Percentiles rank a stretch among this genome's conserved stretches.
These are phyloP conservation scores for Hemicentrotus pulcherrimus DNA, from an alignment of 35 echinoderm and acorn worm species.

Conservation along the genomic window DNA sequence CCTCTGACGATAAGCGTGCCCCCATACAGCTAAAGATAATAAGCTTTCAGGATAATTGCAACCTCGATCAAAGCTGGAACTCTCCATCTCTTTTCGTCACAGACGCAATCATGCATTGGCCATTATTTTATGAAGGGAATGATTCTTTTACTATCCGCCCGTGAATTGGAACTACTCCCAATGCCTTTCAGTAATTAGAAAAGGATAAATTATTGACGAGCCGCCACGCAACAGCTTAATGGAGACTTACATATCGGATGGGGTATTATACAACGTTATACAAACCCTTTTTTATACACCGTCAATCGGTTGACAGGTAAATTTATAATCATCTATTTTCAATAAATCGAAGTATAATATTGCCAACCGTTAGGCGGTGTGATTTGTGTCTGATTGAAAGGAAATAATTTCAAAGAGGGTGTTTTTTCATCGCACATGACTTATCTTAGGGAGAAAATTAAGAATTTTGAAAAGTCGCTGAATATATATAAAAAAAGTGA, in stretches of 20 bases:
- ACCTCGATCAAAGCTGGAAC: background rate
- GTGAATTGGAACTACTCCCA: background rate
- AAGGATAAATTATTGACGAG: background rate
- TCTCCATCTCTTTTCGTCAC: background rate
- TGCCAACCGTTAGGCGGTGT: too few species aligned
- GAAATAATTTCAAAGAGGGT: too few species aligned
- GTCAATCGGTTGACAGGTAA: too few species aligned
- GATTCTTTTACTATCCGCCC: background rate
- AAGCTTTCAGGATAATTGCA: conserved; percentile 10
- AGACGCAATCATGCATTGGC: background rate
- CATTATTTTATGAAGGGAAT: background rate
- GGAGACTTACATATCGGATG: background rate
- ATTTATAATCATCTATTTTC: too few species aligned
- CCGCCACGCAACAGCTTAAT: background rate
- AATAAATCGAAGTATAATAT: too few species aligned
- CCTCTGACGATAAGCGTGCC: background rate
- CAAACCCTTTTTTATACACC: too few species aligned
- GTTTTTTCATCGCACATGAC: too few species aligned
- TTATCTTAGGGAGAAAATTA: too few species aligned
- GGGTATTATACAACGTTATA: background rate
- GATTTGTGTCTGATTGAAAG: too few species aligned
- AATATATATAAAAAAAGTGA: too few species aligned
- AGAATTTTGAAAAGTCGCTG: too few species aligned
- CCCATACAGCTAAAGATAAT: background rate
- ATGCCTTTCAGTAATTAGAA: background rate